A percentile compares a stretch with the other conserved stretches of the same genome.
These are phyloP conservation scores for Micronisus gabar DNA, from an alignment of 2,113 vertebrate species.

Conservation along the genomic window DNA sequence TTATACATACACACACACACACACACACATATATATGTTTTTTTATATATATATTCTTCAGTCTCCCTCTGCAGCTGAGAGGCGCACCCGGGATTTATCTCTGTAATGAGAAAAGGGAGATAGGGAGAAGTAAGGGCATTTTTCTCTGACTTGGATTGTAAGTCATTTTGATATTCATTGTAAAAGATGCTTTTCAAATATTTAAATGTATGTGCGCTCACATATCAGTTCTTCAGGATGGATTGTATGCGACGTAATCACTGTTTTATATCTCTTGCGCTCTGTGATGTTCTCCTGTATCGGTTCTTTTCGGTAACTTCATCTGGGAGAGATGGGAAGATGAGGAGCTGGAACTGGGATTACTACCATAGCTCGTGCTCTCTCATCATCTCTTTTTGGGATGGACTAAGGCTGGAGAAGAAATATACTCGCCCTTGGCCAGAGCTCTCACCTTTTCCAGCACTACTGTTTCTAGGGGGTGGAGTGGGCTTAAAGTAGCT, in stretches of 20 bases:
- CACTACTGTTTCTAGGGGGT: background rate
- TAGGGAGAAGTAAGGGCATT: constrained; percentile 68
- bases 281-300: constrained; percentile 24
- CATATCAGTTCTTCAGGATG: constrained; percentile 57
- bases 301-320: background rate
- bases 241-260: constrained; percentile 44
- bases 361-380: background rate
- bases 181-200: constrained; percentile 79
- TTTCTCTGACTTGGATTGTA: constrained; percentile 73
- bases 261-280: constrained; percentile 33
- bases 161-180: constrained; percentile 77
- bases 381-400: background rate
- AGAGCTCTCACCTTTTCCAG: background rate
- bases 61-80: constrained; percentile 47
- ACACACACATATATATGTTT: background rate
- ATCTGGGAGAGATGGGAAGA: background rate
- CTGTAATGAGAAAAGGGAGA: constrained; percentile 79
- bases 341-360: background rate
- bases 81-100: constrained; percentile 71
- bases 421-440: background rate
- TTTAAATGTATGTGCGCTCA: constrained; percentile 77
- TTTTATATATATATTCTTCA: constrained; percentile 2
- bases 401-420: background rate
- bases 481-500: background rate
- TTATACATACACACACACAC: background rate